Evolutionary conservation across 2,113 vertebrate species (phyloP).

Genomic region (Forbesichthys papilliferus): DNA sequence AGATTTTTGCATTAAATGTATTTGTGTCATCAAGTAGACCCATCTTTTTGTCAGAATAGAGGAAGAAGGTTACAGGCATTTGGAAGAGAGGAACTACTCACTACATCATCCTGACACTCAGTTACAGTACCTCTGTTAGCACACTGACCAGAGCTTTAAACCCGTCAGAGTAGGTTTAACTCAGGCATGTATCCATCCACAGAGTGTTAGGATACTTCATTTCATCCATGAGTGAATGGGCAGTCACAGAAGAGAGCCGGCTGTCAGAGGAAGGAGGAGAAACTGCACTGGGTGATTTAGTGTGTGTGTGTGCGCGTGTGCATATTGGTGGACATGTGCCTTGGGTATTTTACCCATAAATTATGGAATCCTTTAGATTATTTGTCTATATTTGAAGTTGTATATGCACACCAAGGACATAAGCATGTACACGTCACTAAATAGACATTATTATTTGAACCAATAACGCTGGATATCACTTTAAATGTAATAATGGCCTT

Average conservation of each 20-base stretch:
- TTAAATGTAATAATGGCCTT: too few relatives aligned
- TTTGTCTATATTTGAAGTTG: too few relatives aligned
- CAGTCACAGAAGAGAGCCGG: constrained; percentile 39
- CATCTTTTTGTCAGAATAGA: not conserved
- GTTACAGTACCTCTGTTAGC: constrained; percentile 49
- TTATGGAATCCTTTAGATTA: too few relatives aligned
- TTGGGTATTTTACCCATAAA: too few relatives aligned
- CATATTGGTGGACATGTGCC: not conserved
- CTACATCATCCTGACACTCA: constrained; percentile 25
- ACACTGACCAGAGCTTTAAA: constrained; percentile 58
- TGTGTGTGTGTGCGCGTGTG: not conserved
- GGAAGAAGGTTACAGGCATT: too few relatives aligned
- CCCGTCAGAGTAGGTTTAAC: constrained; percentile 62
- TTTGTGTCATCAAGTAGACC: not conserved
- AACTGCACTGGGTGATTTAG: constrained; percentile 1
- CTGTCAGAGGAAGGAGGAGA: constrained; percentile 15
- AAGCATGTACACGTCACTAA: too few relatives aligned
- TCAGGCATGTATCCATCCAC: constrained; percentile 66
- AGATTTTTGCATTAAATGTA: too few relatives aligned
- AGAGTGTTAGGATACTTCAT: constrained; percentile 64
- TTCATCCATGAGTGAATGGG: constrained; percentile 72
- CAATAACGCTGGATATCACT: too few relatives aligned
- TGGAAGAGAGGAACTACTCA: constrained; percentile 15
- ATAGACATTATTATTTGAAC: too few relatives aligned
- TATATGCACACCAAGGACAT: too few relatives aligned